Conservation (phyloP, 2,797 vertebrate species). For the Hippopotamyrus pictus region DNA sequence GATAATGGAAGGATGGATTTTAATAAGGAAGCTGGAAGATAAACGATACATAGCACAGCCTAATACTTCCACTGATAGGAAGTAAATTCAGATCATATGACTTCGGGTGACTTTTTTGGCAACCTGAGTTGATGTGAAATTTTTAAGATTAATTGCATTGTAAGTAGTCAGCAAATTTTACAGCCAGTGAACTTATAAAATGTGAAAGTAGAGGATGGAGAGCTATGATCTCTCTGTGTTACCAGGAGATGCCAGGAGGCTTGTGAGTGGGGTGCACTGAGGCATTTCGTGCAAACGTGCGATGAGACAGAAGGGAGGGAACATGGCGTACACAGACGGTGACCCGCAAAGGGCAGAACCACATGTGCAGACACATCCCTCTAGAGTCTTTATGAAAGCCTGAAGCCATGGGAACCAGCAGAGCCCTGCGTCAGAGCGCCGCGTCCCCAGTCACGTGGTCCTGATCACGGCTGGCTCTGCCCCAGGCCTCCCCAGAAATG, state of each 20-base stretch:
- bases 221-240: not conserved
- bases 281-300: not conserved
- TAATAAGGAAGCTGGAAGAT: not conserved
- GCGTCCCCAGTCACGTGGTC: not conserved
- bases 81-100: not conserved
- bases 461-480: not conserved
- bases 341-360: not conserved
- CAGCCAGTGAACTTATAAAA: not conserved
- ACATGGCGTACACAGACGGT: not conserved
- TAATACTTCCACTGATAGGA: not conserved
- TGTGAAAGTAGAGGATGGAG: not conserved
- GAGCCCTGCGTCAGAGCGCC: not conserved
- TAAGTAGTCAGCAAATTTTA: not conserved
- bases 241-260: not conserved
- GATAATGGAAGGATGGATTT: not conserved
- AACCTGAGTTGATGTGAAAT: not conserved
- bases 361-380: not conserved
- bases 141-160: not conserved
- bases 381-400: not conserved
- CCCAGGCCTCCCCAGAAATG: not conserved
- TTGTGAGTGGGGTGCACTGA: not conserved
- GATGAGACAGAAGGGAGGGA: not conserved
- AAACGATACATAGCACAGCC: not conserved
- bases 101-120: not conserved
- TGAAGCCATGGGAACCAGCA: not conserved